Evolutionary conservation across 2,797 vertebrate genomes (phyloP).

Genomic region (Gila robusta): DNA sequence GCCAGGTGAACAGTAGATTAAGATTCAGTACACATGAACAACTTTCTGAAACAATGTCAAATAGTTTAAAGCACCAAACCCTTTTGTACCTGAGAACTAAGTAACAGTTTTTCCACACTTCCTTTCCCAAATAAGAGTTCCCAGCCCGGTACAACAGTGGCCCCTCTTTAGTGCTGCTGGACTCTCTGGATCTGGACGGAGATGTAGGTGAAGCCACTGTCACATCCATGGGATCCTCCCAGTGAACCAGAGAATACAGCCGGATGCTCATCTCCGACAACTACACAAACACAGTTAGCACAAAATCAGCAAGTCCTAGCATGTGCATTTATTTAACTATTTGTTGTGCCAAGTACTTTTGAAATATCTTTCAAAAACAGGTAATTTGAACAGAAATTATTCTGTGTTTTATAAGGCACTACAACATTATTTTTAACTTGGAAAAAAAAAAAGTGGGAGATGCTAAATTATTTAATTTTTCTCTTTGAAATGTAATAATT

Average conservation of each 20-base stretch:
- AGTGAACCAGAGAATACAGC: conserved; percentile 94
- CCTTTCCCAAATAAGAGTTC: conserved; percentile 92
- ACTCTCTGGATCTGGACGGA: conserved; percentile 65
- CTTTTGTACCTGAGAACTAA: conserved; percentile 89
- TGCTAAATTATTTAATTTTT: not conserved
- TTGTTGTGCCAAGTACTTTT: not conserved
- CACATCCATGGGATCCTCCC: conserved; percentile 94
- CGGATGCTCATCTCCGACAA: conserved; percentile 83
- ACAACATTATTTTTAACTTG: not conserved
- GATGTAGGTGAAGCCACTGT: conserved; percentile 71
- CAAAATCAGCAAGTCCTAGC: not conserved
- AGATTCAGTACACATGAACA: conserved; percentile 21
- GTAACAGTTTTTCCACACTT: conserved; percentile 94
- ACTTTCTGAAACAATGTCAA: not conserved
- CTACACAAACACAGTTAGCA: conserved; percentile 68
- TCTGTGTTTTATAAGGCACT: not conserved
- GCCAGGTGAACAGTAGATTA: conserved; percentile 48
- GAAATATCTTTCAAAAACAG: not conserved
- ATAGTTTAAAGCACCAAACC: not conserved
- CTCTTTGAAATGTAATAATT: not conserved
- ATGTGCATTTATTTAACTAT: not conserved
- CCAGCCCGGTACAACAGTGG: conserved; percentile 87
- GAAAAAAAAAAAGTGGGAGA: not conserved
- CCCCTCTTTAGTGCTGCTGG: conserved; percentile 86
- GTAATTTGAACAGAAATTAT: not conserved